Percentiles rank a stretch among this genome's conserved stretches.
Conservation (phyloP, 2,888 invertebrate species). For the Pyrrhia umbra region DNA sequence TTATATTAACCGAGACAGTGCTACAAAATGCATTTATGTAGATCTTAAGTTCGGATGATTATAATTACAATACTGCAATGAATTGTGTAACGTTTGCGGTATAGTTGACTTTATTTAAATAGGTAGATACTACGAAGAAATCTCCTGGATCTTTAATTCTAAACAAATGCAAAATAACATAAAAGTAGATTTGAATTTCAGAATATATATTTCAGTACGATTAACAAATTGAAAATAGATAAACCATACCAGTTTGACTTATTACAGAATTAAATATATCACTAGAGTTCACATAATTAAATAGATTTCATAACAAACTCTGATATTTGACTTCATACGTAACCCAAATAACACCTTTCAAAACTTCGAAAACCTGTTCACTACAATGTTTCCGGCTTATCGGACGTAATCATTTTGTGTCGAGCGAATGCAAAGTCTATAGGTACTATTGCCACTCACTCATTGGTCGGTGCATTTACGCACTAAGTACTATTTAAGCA, state of each 20-base stretch:
- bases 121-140: constrained; percentile 6
- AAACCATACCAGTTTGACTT: constrained; percentile 16
- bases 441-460: constrained; percentile 39
- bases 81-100: too few relatives aligned
- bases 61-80: too few relatives aligned
- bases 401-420: constrained; percentile 68
- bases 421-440: constrained; percentile 57
- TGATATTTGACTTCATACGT: constrained; percentile 61
- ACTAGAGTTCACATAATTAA: constrained; percentile 45
- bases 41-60: too few relatives aligned
- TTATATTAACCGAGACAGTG: too few relatives aligned
- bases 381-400: constrained; percentile 76
- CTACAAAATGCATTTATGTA: too few relatives aligned
- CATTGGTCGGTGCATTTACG: constrained; percentile 59
- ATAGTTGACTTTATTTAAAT: too few relatives aligned
- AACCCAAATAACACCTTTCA: constrained; percentile 78
- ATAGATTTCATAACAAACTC: constrained; percentile 62
- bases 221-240: constrained; percentile 6
- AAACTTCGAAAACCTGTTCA: constrained; percentile 77
- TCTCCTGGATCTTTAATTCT: too few relatives aligned
- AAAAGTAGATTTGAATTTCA: constrained; percentile 19
- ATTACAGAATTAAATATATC: constrained; percentile 34
- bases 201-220: constrained; percentile 16
- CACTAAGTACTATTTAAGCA: constrained; percentile 61
- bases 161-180: too few relatives aligned